Evolutionary conservation across 2,797 vertebrate species (phyloP).

Genomic region (Lepus oiostolus): DNA sequence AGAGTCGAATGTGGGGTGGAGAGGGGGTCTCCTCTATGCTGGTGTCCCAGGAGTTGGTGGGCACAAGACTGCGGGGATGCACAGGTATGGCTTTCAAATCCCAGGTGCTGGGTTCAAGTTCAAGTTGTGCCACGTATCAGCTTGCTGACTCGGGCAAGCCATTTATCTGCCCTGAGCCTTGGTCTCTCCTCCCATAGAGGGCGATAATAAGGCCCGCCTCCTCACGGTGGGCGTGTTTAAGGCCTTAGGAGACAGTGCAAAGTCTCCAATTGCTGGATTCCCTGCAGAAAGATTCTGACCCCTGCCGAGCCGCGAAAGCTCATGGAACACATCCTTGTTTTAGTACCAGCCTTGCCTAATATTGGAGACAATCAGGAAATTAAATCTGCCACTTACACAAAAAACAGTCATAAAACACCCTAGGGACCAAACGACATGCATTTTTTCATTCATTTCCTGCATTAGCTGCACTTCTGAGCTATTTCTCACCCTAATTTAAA

Average conservation of each 20-base stretch:
- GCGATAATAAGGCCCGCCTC: background rate
- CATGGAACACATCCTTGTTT: background rate
- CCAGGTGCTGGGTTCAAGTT: background rate
- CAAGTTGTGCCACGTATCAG: background rate
- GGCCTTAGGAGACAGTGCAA: background rate
- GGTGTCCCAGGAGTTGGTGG: background rate
- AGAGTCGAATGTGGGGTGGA: background rate
- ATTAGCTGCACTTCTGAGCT: background rate
- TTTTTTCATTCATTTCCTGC: background rate
- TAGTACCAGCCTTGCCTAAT: slow-evolving; percentile 38
- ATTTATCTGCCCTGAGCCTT: background rate
- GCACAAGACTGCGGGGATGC: background rate
- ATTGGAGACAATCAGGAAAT: slow-evolving; percentile 27
- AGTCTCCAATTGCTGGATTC: background rate
- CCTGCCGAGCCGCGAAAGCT: background rate
- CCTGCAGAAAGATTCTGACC: slow-evolving; percentile 22
- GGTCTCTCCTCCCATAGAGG: background rate
- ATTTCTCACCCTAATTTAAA: slow-evolving; percentile 15
- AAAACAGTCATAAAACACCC: background rate
- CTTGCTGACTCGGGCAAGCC: background rate
- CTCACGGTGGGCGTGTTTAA: background rate
- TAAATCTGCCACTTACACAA: slow-evolving; percentile 12
- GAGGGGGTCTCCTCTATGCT: background rate
- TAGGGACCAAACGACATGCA: background rate
- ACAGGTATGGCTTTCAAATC: background rate